phyloP scores from a whole-genome alignment of 2,797 vertebrate species.

The Sebastes oblongus region DNA sequence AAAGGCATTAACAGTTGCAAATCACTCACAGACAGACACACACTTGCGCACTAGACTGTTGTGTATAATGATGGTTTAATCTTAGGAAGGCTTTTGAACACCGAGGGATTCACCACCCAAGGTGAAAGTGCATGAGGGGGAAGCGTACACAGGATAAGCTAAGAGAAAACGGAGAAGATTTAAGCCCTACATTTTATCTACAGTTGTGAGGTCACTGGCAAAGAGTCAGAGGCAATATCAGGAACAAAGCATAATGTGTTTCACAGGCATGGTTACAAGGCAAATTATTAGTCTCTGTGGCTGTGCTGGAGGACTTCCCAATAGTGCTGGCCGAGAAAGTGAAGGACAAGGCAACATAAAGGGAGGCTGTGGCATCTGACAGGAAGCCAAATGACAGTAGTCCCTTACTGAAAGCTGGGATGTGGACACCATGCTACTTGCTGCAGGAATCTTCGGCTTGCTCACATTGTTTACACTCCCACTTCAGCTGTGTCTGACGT shows the following conservation, averaged over 20 bases:
- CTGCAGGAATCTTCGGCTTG: background rate
- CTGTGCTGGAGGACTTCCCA: constrained; percentile 6
- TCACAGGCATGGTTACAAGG: constrained; percentile 29
- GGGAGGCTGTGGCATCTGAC: background rate
- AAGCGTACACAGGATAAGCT: background rate
- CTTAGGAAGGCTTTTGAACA: constrained; percentile 27
- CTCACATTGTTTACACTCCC: constrained; percentile 5
- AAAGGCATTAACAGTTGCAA: constrained; percentile 66
- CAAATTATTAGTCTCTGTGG: constrained; percentile 5
- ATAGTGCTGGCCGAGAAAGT: constrained; percentile 17
- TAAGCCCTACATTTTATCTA: constrained; percentile 29
- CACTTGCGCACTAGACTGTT: constrained; percentile 2
- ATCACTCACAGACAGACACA: constrained; percentile 41
- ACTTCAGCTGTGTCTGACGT: constrained; percentile 17
- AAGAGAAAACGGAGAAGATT: constrained; percentile 24
- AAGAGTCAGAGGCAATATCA: constrained; percentile 28
- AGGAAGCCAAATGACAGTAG: background rate
- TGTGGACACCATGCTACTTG: background rate
- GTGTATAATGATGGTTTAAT: constrained; percentile 29
- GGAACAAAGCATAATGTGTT: constrained; percentile 31
- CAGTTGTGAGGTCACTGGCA: constrained; percentile 26
- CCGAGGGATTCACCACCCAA: constrained; percentile 17
- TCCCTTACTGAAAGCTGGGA: background rate
- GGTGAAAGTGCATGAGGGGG: constrained; percentile 18
- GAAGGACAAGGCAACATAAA: constrained; percentile 6